Evolutionary conservation across 2,888 invertebrate species (phyloP).

Genomic region (Tricholauxania praeusta): DNA sequence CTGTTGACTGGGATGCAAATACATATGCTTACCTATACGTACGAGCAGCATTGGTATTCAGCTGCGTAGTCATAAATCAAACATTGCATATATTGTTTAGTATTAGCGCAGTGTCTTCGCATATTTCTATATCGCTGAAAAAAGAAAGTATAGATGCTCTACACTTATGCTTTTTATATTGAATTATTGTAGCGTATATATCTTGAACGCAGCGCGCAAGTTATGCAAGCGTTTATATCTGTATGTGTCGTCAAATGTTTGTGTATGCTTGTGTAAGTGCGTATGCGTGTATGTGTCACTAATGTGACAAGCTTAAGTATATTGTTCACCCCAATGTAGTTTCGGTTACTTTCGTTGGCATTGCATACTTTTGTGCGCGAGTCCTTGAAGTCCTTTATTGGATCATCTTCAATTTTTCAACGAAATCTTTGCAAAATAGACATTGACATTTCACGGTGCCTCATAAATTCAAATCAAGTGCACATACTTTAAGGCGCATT

Average conservation of each 20-base stretch:
- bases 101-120: conserved; percentile 15
- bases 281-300: conserved; percentile 22
- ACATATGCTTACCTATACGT: conserved; percentile 12
- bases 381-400: conserved; percentile 18
- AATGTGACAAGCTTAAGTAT: conserved; percentile 15
- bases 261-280: neutral
- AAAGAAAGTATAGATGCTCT: neutral
- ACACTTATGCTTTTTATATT: too few species aligned
- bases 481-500: conserved; percentile 29
- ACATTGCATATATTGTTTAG: conserved; percentile 45
- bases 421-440: conserved; percentile 5
- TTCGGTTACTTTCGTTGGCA: neutral
- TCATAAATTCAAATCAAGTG: conserved; percentile 33
- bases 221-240: neutral
- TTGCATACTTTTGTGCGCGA: neutral
- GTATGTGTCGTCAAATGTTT: neutral
- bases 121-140: conserved; percentile 1
- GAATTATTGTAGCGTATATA: neutral
- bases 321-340: neutral
- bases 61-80: conserved; percentile 46
- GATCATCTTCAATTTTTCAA: conserved; percentile 21
- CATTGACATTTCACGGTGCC: conserved; percentile 27
- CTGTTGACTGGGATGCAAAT: neutral
- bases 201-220: neutral
- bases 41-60: conserved; percentile 15